Conservation (phyloP, 2,888 invertebrate genomes). For the Gymnocheta viridis region DNA sequence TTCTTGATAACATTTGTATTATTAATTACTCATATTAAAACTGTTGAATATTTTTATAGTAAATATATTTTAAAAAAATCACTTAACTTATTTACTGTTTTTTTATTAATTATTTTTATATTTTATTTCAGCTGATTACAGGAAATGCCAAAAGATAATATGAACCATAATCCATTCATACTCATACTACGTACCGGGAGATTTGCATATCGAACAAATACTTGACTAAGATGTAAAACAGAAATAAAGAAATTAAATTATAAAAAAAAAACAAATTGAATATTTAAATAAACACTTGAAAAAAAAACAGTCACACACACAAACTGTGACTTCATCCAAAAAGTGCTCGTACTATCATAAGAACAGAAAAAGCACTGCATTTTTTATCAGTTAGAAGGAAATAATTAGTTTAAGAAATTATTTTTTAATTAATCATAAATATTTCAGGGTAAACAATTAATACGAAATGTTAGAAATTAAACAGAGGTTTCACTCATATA, state of each 20-base stretch:
- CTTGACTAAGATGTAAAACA: constrained; percentile 64
- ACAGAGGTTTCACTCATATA: background rate
- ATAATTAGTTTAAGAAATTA: background rate
- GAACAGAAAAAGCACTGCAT: background rate
- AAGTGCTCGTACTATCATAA: background rate
- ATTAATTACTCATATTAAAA: constrained; percentile 55
- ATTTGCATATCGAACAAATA: constrained; percentile 57
- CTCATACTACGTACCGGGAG: background rate
- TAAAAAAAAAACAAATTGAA: constrained; percentile 19
- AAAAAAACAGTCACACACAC: background rate
- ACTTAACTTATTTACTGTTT: constrained; percentile 28
- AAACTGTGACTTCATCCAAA: constrained; percentile 32
- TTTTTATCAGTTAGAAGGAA: constrained; percentile 26
- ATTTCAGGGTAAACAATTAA: background rate
- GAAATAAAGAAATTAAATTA: constrained; percentile 48
- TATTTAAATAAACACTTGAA: constrained; percentile 33
- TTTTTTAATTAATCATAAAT: background rate
- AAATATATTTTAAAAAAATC: constrained; percentile 14
- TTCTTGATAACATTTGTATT: constrained; percentile 46
- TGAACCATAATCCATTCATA: constrained; percentile 48
- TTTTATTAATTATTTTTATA: too few species aligned
- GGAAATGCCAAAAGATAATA: constrained; percentile 67
- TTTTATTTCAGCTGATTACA: constrained; percentile 61
- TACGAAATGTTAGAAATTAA: background rate
- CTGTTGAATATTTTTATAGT: constrained; percentile 41